phyloP scores from a whole-genome alignment of 2,113 vertebrate species.

The Gadus macrocephalus region DNA sequence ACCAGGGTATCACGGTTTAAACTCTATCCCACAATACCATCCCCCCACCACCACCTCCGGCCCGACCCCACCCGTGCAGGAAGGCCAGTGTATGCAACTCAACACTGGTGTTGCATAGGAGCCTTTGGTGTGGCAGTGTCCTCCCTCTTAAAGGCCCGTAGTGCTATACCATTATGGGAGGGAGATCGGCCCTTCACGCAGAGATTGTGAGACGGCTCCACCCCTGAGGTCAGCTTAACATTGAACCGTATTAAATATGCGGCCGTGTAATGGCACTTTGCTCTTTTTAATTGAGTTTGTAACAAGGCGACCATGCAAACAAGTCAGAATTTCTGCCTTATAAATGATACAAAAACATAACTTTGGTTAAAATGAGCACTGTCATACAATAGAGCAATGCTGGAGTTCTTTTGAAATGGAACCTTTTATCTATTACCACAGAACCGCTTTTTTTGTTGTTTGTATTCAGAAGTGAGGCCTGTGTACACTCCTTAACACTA shows the following conservation, averaged over 20 bases:
- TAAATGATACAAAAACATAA: too few relatives aligned
- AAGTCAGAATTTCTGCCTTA: too few relatives aligned
- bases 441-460: not conserved
- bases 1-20: conserved; percentile 27
- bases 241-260: too few relatives aligned
- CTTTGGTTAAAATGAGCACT: too few relatives aligned
- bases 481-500: not conserved
- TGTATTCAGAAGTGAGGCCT: not conserved
- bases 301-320: too few relatives aligned
- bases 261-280: too few relatives aligned
- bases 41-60: conserved; percentile 18
- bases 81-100: conserved; percentile 23
- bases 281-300: too few relatives aligned
- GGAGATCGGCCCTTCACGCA: too few relatives aligned
- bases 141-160: too few relatives aligned
- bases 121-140: not conserved
- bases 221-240: too few relatives aligned
- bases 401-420: not conserved
- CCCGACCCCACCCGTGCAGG: conserved; percentile 9
- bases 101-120: conserved; percentile 20
- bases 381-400: not conserved
- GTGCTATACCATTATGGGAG: too few relatives aligned
- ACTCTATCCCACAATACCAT: not conserved
- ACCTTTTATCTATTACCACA: not conserved
- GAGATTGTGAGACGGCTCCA: too few relatives aligned